These are phyloP conservation scores for Synanthedon andrenaeformis DNA, from an alignment of 2,888 invertebrate genomes.

Conservation along the genomic window DNA sequence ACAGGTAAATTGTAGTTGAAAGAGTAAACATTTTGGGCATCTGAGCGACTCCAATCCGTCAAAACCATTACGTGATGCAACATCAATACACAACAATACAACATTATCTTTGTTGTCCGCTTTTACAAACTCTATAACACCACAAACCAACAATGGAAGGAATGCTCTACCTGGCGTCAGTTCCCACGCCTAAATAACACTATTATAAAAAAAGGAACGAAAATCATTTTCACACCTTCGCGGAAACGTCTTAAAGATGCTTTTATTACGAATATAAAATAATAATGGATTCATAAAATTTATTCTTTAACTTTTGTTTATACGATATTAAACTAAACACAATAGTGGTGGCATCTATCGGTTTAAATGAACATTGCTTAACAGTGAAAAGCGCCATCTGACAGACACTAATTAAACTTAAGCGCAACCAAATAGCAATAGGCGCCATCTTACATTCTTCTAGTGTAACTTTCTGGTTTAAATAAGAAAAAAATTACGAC, in stretches of 20 bases:
- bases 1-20: too few relatives aligned
- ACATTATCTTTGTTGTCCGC: background rate
- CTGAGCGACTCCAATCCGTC: background rate
- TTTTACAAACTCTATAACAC: conserved; percentile 6
- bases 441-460: too few relatives aligned
- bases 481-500: too few relatives aligned
- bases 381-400: conserved; percentile 18
- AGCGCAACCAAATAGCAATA: too few relatives aligned
- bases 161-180: conserved; percentile 4
- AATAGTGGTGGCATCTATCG: conserved; percentile 35
- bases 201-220: conserved; percentile 44
- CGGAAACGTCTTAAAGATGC: conserved; percentile 47
- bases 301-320: conserved; percentile 24
- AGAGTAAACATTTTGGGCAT: background rate
- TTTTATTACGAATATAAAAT: conserved; percentile 61
- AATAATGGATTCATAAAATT: conserved; percentile 51
- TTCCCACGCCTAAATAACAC: conserved; percentile 53
- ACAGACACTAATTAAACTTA: too few relatives aligned
- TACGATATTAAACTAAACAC: conserved; percentile 4
- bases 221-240: conserved; percentile 68
- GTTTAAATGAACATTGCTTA: too few relatives aligned
- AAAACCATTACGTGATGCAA: conserved; percentile 5
- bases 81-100: conserved; percentile 2
- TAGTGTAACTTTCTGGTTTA: too few relatives aligned
- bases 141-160: background rate